phyloP scores from a whole-genome alignment of 2,888 invertebrate species.

The Bugula neritina region DNA sequence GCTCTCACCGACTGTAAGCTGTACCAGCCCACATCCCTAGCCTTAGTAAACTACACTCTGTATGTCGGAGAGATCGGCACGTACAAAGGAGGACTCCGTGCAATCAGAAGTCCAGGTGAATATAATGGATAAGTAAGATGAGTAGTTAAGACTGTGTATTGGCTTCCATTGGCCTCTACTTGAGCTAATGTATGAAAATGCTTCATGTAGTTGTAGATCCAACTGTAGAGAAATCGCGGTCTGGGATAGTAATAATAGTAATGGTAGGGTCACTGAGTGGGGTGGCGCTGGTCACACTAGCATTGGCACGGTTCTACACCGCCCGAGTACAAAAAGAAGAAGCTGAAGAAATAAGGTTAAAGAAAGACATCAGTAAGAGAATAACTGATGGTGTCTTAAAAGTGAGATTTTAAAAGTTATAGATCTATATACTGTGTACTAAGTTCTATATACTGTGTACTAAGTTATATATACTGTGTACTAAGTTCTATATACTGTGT shows the following conservation, averaged over 20 bases:
- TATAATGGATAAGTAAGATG: too few relatives aligned
- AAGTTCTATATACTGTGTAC: too few relatives aligned
- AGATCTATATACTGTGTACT: too few relatives aligned
- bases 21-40: conserved; percentile 17
- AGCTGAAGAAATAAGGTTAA: neutral
- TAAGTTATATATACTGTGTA: too few relatives aligned
- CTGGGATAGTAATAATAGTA: neutral
- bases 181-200: too few relatives aligned
- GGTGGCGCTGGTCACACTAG: neutral
- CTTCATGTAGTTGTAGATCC: too few relatives aligned
- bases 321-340: neutral
- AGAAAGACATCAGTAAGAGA: neutral
- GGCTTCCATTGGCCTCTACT: too few relatives aligned
- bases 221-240: too few relatives aligned
- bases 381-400: neutral
- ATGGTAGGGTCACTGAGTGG: neutral
- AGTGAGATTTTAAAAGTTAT: too few relatives aligned
- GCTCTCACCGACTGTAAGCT: neutral
- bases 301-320: neutral
- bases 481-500: too few relatives aligned
- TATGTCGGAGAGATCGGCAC: conserved; percentile 8
- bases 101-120: neutral
- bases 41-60: neutral
- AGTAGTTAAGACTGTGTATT: too few relatives aligned
- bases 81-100: conserved; percentile 7